Conservation (phyloP, 1,140 invertebrate species). For the Eciton burchellii region DNA sequence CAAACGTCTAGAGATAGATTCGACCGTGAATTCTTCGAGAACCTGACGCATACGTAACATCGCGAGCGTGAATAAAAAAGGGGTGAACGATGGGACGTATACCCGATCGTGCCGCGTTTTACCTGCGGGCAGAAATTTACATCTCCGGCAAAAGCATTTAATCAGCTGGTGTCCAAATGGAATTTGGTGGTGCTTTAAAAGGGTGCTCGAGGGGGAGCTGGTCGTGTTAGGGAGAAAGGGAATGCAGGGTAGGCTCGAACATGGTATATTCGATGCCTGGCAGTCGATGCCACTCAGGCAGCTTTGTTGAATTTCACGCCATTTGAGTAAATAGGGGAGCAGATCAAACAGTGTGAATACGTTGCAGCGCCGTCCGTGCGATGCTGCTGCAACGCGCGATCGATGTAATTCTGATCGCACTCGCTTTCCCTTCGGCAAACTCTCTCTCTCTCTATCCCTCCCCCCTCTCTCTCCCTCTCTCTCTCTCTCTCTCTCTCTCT, state of each 20-base stretch:
- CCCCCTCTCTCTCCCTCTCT: slow-evolving; percentile 39
- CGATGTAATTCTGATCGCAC: slow-evolving; percentile 35
- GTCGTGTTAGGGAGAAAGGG: background rate
- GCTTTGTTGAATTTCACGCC: slow-evolving; percentile 83
- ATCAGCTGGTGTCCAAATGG: slow-evolving; percentile 71
- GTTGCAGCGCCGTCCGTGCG: slow-evolving; percentile 66
- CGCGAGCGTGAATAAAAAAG: background rate
- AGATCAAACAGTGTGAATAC: slow-evolving; percentile 81
- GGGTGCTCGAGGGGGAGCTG: slow-evolving; percentile 45
- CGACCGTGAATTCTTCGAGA: background rate
- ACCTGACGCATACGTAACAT: slow-evolving; percentile 4
- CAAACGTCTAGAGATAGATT: background rate
- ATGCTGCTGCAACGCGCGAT: slow-evolving; percentile 32
- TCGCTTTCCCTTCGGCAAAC: background rate
- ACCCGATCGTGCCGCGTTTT: slow-evolving; percentile 59
- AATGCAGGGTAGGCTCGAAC: slow-evolving; percentile 18
- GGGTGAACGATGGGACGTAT: slow-evolving; percentile 29
- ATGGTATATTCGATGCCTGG: slow-evolving; percentile 70
- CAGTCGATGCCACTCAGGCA: slow-evolving; percentile 76
- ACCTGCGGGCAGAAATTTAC: slow-evolving; percentile 67
- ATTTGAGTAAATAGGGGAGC: slow-evolving; percentile 81
- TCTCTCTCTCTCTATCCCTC: slow-evolving; percentile 14
- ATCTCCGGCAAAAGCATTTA: slow-evolving; percentile 73
- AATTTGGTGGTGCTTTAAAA: slow-evolving; percentile 73
- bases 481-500: slow-evolving; percentile 51